phyloP scores from a whole-genome alignment of 2,113 vertebrate genomes.

The Ia io region DNA sequence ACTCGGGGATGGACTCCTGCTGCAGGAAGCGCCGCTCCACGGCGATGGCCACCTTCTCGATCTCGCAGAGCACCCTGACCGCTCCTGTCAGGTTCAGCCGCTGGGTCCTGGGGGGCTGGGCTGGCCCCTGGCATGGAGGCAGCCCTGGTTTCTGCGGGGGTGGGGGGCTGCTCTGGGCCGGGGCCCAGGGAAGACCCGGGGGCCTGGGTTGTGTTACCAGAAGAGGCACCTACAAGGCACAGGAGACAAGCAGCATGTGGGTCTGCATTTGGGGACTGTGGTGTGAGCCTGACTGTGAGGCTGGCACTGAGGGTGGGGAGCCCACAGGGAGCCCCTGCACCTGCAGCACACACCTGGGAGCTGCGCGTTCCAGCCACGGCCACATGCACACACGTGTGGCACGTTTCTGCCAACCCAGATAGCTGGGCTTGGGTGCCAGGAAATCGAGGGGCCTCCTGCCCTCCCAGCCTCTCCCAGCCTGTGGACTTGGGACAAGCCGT shows the following conservation, averaged over 20 bases:
- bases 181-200: not conserved
- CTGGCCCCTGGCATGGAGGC: not conserved
- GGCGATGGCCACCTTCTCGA: conserved; percentile 79
- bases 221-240: not conserved
- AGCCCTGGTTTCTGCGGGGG: fast-evolving
- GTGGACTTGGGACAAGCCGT: fast-evolving
- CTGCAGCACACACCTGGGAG: fast-evolving
- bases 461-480: not conserved
- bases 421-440: not conserved
- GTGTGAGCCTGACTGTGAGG: fast-evolving
- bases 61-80: conserved; percentile 83
- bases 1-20: conserved; percentile 79
- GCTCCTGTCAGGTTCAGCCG: conserved; percentile 60
- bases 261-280: not conserved
- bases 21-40: conserved; percentile 84
- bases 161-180: not conserved
- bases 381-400: fast-evolving
- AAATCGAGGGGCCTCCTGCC: fast-evolving
- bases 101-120: fast-evolving
- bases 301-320: fast-evolving
- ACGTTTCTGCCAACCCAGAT: fast-evolving
- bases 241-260: not conserved
- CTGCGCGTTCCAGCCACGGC: fast-evolving
- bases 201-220: not conserved
- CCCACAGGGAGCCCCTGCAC: fast-evolving